phyloP scores from a whole-genome alignment of 2,888 invertebrate species.

The Caradrina kadenii region DNA sequence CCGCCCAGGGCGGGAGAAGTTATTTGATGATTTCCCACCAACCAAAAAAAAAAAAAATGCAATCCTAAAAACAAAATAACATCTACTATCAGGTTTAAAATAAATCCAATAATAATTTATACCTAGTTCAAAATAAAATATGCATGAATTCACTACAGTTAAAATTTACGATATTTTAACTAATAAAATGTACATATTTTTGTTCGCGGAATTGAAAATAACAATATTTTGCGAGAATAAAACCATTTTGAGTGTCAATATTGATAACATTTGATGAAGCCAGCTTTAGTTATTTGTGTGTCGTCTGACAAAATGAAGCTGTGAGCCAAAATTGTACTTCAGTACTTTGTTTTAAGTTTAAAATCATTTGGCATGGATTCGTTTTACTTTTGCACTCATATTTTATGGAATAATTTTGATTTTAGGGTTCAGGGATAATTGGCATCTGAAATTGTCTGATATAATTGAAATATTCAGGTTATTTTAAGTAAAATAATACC shows the following conservation, averaged over 20 bases:
- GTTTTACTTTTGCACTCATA: neutral
- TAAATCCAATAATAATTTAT: conserved; percentile 13
- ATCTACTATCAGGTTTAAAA: conserved; percentile 1
- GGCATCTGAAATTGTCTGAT: neutral
- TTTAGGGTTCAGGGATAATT: neutral
- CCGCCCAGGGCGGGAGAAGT: too few relatives aligned
- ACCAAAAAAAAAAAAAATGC: too few relatives aligned
- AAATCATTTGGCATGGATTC: neutral
- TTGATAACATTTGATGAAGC: conserved; percentile 35
- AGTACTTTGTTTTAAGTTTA: neutral
- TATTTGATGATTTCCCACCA: too few relatives aligned
- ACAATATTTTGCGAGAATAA: conserved; percentile 12
- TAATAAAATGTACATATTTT: conserved; percentile 25
- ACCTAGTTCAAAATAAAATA: conserved; percentile 30
- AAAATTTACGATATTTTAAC: conserved; percentile 27
- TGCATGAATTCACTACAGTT: conserved; percentile 28
- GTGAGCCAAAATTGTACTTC: neutral
- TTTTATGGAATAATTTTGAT: neutral
- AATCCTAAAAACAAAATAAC: neutral
- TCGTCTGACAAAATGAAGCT: neutral
- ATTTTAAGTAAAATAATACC: too few relatives aligned
- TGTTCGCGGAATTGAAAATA: conserved; percentile 46
- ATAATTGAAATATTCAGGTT: too few relatives aligned
- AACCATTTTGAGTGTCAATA: conserved; percentile 28
- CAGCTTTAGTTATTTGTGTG: neutral